Base-by-base conservation (phyloP, 2,797 vertebrate genomes). In the Notolabrus celidotus region DNA sequence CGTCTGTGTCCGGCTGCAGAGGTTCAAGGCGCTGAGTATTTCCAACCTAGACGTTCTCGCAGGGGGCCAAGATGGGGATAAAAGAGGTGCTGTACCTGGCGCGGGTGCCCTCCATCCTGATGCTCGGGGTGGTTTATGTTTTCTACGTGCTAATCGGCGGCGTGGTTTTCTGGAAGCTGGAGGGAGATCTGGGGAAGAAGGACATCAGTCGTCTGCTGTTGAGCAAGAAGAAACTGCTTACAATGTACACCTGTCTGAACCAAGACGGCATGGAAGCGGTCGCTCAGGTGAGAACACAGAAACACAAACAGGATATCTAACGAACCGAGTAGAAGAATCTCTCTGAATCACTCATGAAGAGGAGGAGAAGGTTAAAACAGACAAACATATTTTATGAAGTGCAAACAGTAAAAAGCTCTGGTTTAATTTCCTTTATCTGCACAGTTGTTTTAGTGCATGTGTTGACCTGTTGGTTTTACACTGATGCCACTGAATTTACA, bases 141-240 rank as follows among this genome's bases (percentile, higher is more conserved):
- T 9, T 47, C 39, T 95, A 94, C 8, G 93, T 95, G 36, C 68
- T 95, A 62, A 79, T 92, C 1, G 94, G 94, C 0, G 94, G 94
- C 15, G 68, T 90, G 22, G 4, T 94, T 63, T 95, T 95, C 72
- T 95, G 94, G 94, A 87, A 88, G 70, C 46, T 95, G 75, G 94
- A 95, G 66, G 93, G 94, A 23, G 76, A 88, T 0, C 65, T 86
- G 0, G 88, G 90, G 10, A 0, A n/a, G 33, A 77, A 77, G 64
- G 84, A 91, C 6, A 64, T 92, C 43, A 20, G 36, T 0, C 0
- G 0, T 1, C 33, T 94, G 11, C 52, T 89, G 41, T 1, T 6
- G 7, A 70, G 65, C 38, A 93, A 89, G 74, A 42, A 53, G 0
- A 55, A 1, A 0, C 31, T 95, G 33, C 70, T 94, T 0, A 31